Conservation (phyloP, 2,888 invertebrate species). For the Drosophila recens region DNA sequence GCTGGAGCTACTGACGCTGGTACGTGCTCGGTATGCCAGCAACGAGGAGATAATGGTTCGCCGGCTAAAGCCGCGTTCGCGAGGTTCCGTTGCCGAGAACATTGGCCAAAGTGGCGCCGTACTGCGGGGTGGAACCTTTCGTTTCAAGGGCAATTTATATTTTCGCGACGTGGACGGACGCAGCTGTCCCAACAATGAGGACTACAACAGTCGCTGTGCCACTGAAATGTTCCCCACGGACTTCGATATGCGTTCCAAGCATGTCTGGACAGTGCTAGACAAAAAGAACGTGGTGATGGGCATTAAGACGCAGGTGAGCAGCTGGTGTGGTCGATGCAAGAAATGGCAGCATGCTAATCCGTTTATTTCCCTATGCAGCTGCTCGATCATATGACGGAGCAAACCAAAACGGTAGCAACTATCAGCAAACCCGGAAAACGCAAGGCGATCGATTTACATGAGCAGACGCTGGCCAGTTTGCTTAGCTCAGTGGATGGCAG, state of each 20-base stretch:
- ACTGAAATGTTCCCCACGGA: constrained; percentile 85
- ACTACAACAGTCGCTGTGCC: constrained; percentile 86
- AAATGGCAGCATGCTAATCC: not conserved
- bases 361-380: constrained; percentile 39
- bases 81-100: not conserved
- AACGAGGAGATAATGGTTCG: constrained; percentile 68
- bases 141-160: constrained; percentile 86
- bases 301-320: constrained; percentile 85
- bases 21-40: constrained; percentile 62
- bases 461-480: constrained; percentile 55
- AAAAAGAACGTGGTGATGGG: constrained; percentile 86
- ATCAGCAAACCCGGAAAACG: constrained; percentile 10
- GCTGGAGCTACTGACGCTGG: constrained; percentile 55
- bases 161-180: constrained; percentile 88
- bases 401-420: not conserved
- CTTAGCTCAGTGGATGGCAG: constrained; percentile 52
- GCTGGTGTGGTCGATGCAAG: not conserved
- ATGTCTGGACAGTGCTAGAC: constrained; percentile 87
- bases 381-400: constrained; percentile 46
- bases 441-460: constrained; percentile 47
- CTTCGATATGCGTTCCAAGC: constrained; percentile 83
- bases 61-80: constrained; percentile 34
- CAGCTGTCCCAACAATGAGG: constrained; percentile 87
- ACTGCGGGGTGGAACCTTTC: constrained; percentile 79
- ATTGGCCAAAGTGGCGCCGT: constrained; percentile 85